phyloP scores from a whole-genome alignment of 2,113 vertebrate species.

The Scatophagus argus region DNA sequence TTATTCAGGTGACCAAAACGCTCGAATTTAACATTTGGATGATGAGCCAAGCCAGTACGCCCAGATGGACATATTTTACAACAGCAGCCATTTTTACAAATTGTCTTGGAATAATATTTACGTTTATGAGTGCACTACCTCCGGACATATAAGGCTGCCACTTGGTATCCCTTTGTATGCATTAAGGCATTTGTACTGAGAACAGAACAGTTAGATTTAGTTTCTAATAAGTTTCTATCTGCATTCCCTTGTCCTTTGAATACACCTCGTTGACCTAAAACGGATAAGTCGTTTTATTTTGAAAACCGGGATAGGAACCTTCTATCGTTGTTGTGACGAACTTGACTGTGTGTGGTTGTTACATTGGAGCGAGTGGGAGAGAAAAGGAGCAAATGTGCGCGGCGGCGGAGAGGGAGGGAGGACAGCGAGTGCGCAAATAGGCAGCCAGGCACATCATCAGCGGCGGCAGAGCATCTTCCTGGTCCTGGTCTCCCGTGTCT shows the following conservation, averaged over 20 bases:
- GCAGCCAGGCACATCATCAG: slow-evolving; percentile 70
- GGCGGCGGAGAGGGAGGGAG: slow-evolving; percentile 74
- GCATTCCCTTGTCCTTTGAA: not conserved
- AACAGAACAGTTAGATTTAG: not conserved
- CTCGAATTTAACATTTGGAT: no score
- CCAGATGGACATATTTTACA: not conserved
- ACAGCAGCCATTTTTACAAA: not conserved
- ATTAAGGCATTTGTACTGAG: not conserved
- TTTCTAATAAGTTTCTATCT: fast-evolving
- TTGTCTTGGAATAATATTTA: not conserved
- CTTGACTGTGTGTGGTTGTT: slow-evolving; percentile 57
- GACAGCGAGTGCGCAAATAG: slow-evolving; percentile 75
- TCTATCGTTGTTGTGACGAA: fast-evolving
- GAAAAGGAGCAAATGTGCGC: slow-evolving; percentile 72
- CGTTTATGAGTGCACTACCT: fast-evolving
- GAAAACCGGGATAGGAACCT: slow-evolving; percentile 26
- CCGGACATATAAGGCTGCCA: no score
- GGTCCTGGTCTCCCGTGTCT: slow-evolving; percentile 65
- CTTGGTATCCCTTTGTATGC: not conserved
- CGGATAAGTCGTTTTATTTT: slow-evolving; percentile 47
- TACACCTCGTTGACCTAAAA: not conserved
- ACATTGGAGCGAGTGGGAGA: slow-evolving; percentile 69
- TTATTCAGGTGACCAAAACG: not conserved
- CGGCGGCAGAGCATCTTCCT: slow-evolving; percentile 70
- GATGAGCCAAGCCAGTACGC: not conserved